Conservation (phyloP, 2,888 invertebrate species). For the Caenorhabditis parvicauda region DNA sequence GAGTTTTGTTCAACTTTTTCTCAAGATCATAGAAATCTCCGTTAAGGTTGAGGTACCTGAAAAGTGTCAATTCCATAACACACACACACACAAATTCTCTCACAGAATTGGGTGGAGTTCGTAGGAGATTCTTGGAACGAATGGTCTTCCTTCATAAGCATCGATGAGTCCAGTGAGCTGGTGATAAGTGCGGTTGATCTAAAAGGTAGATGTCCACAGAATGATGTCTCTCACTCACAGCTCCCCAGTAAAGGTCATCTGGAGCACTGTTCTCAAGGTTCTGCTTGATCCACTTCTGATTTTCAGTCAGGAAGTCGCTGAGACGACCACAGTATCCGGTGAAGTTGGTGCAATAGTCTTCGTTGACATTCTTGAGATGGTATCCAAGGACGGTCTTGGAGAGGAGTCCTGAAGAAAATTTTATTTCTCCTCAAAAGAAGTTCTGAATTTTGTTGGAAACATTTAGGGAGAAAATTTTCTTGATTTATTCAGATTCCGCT, state of each 20-base stretch:
- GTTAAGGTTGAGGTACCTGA: slow-evolving; percentile 50
- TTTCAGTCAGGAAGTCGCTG: slow-evolving; percentile 44
- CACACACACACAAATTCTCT: slow-evolving; percentile 2
- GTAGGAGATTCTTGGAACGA: slow-evolving; percentile 41
- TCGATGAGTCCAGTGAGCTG: slow-evolving; percentile 53
- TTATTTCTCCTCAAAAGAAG: not conserved
- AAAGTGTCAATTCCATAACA: too few relatives aligned
- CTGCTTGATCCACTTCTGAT: slow-evolving; percentile 50
- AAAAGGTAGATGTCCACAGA: not conserved
- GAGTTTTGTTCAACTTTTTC: slow-evolving; percentile 61
- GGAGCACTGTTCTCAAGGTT: slow-evolving; percentile 40
- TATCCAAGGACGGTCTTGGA: slow-evolving; percentile 44
- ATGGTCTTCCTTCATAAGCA: slow-evolving; percentile 39
- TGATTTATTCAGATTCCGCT: not conserved
- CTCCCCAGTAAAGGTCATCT: slow-evolving; percentile 60
- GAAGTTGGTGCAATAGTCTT: slow-evolving; percentile 56
- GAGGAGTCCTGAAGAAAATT: slow-evolving; percentile 30
- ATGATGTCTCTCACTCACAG: slow-evolving; percentile 28
- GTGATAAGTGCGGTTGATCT: slow-evolving; percentile 51
- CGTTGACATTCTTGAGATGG: slow-evolving; percentile 46
- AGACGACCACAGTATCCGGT: slow-evolving; percentile 51
- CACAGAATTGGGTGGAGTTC: slow-evolving; percentile 53
- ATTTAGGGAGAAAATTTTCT: too few relatives aligned
- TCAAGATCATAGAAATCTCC: slow-evolving; percentile 61
- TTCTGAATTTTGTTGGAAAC: not conserved